Base-by-base conservation (phyloP, 92 coral and sea anemone genomes). In the Galaxea fascicularis region DNA sequence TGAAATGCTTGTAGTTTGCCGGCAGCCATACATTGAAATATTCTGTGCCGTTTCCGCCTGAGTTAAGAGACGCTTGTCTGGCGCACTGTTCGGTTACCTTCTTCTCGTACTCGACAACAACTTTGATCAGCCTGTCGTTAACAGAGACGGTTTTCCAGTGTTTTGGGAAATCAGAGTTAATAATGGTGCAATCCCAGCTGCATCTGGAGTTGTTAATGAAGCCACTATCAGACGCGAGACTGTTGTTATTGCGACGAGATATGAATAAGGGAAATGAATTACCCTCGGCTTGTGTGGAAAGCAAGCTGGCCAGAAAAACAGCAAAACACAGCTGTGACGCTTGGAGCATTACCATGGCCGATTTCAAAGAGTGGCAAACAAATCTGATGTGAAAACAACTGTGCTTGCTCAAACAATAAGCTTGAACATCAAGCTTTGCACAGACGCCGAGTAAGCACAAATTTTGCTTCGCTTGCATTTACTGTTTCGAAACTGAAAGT, bases 271-370 rank as follows among this genome's bases (percentile, higher is more conserved):
- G 67, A 35, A 35, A 26, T 22, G 67, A 62, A 27, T 0, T 28
- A 27, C 1, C 22, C 0, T 21, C 47, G 24, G 27, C 46, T 44
- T 57, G 68, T 12, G 65, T 17, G 5, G 26, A 56, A 54, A 0
- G 3, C 4, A 57, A 31, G 6, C 4, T 14, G 10, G 22, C 31
- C 21, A 75, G 31, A 7, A 75, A 75, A 10, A 75, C 31, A 2
- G 54, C 68, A 57, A 56, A 75, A 30, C 53, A 54, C 17, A 30
- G 52, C 47, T 11, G 49, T 25, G 45, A 28, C 28, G 79, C 79
- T 56, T 65, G 20, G 31, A 31, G 5, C 80, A 75, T 30, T 13
- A 64, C 57, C 27, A 8, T 26, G n/a, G 10, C 0, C 29, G 30
- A 8, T 60, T 60, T 11, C 4, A 60, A 25, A 8, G 17, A 26